A percentile compares a stretch with the other conserved stretches of the same genome.
phyloP scores from a whole-genome alignment of 2,888 invertebrate species.

The Melanchra persicariae region DNA sequence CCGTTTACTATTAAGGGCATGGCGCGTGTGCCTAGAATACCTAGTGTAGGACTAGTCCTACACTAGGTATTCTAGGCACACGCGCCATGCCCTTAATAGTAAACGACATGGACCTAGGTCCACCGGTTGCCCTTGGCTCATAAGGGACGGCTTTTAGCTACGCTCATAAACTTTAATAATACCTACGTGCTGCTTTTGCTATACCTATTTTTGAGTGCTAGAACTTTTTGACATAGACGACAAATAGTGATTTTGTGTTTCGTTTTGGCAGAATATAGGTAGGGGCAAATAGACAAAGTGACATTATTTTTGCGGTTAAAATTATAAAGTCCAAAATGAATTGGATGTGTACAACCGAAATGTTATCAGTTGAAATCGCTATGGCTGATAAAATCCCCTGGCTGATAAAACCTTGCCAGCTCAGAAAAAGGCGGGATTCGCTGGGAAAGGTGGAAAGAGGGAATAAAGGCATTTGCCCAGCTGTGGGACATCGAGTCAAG shows the following conservation, averaged over 20 bases:
- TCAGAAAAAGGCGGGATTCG: too few species aligned
- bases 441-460: too few species aligned
- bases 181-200: constrained; percentile 54
- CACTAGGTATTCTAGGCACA: constrained; percentile 60
- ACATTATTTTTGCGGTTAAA: too few species aligned
- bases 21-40: constrained; percentile 56
- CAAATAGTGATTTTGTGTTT: background rate
- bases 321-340: too few species aligned
- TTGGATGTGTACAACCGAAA: too few species aligned
- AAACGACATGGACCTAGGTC: constrained; percentile 71
- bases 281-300: background rate
- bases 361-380: too few species aligned
- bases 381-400: too few species aligned
- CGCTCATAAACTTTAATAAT: constrained; percentile 61
- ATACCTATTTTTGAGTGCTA: constrained; percentile 40
- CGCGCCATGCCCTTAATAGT: constrained; percentile 73
- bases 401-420: too few species aligned
- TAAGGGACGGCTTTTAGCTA: constrained; percentile 74
- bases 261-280: background rate
- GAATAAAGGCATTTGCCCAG: background rate
- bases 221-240: constrained; percentile 8
- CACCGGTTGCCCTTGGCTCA: constrained; percentile 78
- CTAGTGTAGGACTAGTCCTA: constrained; percentile 64
- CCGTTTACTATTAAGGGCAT: constrained; percentile 76
- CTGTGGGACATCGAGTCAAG: background rate